Percentiles rank a stretch among this genome's conserved stretches.
Evolutionary conservation across 1,140 invertebrate genomes (phyloP).

Genomic region (Drosophila pseudoananassae): DNA sequence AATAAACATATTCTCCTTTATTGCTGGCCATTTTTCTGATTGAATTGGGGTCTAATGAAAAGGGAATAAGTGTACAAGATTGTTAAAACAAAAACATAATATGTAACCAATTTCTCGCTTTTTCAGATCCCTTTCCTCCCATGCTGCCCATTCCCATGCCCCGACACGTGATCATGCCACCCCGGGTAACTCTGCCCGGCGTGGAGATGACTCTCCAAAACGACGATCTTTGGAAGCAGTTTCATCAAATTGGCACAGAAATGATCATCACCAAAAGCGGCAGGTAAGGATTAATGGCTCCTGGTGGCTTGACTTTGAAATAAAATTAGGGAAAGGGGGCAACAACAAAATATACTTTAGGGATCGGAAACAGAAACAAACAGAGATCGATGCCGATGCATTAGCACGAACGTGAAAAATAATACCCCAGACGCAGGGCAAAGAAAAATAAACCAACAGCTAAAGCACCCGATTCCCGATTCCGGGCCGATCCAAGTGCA

Average conservation of each 20-base stretch:
- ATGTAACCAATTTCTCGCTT: too few relatives aligned
- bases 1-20: too few relatives aligned
- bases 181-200: slow-evolving; percentile 72
- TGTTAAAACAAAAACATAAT: too few relatives aligned
- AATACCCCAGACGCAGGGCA: slow-evolving; percentile 58
- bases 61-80: too few relatives aligned
- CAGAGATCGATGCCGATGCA: slow-evolving; percentile 45
- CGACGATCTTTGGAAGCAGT: slow-evolving; percentile 97
- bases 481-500: slow-evolving; percentile 20
- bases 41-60: background rate
- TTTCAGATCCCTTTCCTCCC: slow-evolving; percentile 76
- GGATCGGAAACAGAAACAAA: slow-evolving; percentile 24
- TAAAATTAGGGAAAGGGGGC: background rate
- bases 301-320: background rate
- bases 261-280: slow-evolving; percentile 99
- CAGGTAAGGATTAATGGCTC: slow-evolving; percentile 87
- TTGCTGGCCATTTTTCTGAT: too few relatives aligned
- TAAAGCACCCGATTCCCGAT: slow-evolving; percentile 53
- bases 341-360: background rate
- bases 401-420: slow-evolving; percentile 72
- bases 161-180: slow-evolving; percentile 76
- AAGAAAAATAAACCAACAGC: slow-evolving; percentile 70
- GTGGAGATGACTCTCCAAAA: slow-evolving; percentile 90
- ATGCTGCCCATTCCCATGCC: slow-evolving; percentile 75
- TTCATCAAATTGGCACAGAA: slow-evolving; percentile 97